Conservation (phyloP, 2,888 invertebrate genomes). For the Electrophaes corylata region DNA sequence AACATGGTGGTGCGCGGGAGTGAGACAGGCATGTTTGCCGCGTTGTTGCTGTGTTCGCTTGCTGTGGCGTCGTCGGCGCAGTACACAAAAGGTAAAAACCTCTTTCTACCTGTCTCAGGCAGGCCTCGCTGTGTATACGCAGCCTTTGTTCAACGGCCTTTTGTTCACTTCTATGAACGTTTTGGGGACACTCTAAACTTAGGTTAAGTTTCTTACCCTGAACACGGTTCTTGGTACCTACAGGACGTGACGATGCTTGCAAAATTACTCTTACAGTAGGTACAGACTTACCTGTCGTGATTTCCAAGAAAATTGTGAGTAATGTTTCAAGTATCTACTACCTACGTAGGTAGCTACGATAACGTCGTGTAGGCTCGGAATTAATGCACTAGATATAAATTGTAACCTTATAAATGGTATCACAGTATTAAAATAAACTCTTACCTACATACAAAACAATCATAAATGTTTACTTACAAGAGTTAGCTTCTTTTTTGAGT, state of each 20-base stretch:
- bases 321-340: constrained; percentile 24
- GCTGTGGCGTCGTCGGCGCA: constrained; percentile 75
- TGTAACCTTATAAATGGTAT: no score
- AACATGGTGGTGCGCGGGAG: constrained; percentile 70
- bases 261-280: constrained; percentile 7
- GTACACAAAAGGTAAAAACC: constrained; percentile 78
- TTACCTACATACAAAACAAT: no score
- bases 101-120: constrained; percentile 67
- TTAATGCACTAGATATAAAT: no score
- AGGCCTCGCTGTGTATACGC: constrained; percentile 47
- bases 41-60: constrained; percentile 68
- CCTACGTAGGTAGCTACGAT: neutral
- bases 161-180: constrained; percentile 57
- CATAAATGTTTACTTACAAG: no score
- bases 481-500: no score
- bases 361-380: no score
- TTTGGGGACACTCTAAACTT: constrained; percentile 16
- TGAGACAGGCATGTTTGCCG: constrained; percentile 67
- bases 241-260: constrained; percentile 37
- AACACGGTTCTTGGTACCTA: constrained; percentile 9
- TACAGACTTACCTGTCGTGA: constrained; percentile 13
- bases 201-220: neutral
- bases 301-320: constrained; percentile 31
- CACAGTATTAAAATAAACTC: no score
- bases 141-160: constrained; percentile 70